Conservation (phyloP, 2,888 invertebrate genomes). For the Euplagia quadripunctaria region DNA sequence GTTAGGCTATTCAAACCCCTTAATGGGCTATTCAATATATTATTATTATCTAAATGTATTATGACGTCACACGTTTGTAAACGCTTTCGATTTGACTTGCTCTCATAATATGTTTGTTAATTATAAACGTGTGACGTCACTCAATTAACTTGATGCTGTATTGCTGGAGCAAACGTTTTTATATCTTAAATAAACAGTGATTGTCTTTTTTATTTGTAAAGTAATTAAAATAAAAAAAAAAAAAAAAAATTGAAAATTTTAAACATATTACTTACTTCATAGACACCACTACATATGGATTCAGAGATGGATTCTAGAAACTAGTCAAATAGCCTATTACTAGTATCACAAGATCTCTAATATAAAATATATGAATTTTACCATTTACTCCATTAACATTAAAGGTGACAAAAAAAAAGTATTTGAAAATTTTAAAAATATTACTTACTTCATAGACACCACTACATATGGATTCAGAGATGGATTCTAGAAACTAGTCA, state of each 20-base stretch:
- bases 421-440: too few relatives aligned
- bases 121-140: background rate
- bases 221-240: background rate
- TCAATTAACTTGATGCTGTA: background rate
- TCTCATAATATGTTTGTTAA: too few relatives aligned
- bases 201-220: background rate
- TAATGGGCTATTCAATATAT: background rate
- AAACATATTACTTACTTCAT: too few relatives aligned
- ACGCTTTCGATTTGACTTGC: background rate
- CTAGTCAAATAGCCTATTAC: background rate
- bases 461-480: too few relatives aligned
- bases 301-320: background rate
- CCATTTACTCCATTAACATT: constrained; percentile 62
- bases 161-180: background rate
- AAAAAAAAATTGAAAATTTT: too few relatives aligned
- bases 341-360: background rate
- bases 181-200: background rate
- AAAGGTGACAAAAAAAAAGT: constrained; percentile 59
- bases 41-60: background rate
- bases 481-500: background rate
- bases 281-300: too few relatives aligned
- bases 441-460: too few relatives aligned
- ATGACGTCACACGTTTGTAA: too few relatives aligned
- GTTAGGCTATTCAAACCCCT: background rate
- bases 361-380: constrained; percentile 30